Conservation (phyloP, 2,113 vertebrate species). For the Danionella cerebrum region DNA sequence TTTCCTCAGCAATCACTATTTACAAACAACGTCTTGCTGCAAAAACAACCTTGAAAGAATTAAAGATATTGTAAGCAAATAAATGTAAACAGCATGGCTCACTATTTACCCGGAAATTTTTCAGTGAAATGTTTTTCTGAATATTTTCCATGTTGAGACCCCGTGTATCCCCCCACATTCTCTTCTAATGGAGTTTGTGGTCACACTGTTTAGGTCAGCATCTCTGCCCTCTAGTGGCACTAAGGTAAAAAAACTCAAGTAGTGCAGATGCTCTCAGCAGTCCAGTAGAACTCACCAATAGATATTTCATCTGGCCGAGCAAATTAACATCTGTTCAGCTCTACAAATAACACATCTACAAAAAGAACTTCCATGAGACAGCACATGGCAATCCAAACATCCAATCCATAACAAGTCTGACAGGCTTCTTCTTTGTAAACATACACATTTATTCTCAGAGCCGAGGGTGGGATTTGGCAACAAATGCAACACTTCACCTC, state of each 20-base stretch:
- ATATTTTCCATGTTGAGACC: background rate
- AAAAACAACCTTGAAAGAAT: too few species aligned
- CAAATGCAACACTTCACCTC: background rate
- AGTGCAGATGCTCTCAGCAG: background rate
- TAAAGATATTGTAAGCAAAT: too few species aligned
- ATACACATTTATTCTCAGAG: background rate
- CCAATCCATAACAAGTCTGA: background rate
- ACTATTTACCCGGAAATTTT: background rate
- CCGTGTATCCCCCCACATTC: background rate
- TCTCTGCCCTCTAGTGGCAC: constrained; percentile 56
- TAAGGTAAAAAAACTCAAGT: background rate
- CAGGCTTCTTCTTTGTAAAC: background rate
- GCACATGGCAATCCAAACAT: background rate
- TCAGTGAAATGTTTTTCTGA: background rate
- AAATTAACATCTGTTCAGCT: background rate
- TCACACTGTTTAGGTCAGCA: constrained; percentile 12
- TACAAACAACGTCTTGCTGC: too few species aligned
- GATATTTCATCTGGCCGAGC: background rate
- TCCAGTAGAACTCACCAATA: background rate
- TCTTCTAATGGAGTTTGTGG: background rate
- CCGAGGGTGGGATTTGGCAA: background rate
- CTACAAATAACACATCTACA: background rate
- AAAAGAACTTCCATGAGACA: background rate
- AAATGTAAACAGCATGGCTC: too few species aligned
- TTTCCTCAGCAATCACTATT: too few species aligned